Evolutionary conservation across 1,140 invertebrate species (phyloP).

Genomic region (Ylistrum balloti): DNA sequence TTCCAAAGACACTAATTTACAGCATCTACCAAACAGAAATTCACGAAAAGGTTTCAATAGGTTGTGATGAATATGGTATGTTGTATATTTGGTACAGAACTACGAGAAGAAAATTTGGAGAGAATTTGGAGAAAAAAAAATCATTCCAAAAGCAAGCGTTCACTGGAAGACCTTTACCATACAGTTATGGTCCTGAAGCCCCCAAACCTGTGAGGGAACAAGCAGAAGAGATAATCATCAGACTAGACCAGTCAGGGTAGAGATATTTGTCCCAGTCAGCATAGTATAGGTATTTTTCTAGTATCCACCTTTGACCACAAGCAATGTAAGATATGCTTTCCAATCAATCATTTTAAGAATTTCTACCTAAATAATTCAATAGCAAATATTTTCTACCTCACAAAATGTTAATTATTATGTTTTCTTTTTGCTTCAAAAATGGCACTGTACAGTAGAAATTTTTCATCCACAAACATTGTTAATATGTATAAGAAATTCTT

Average conservation of each 20-base stretch:
- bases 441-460: too few species aligned
- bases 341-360: too few species aligned
- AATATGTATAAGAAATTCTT: too few species aligned
- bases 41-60: constrained; percentile 24
- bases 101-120: constrained; percentile 1
- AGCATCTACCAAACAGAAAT: constrained; percentile 5
- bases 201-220: constrained; percentile 43
- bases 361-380: too few species aligned
- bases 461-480: too few species aligned
- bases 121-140: constrained; percentile 19
- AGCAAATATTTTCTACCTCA: too few species aligned
- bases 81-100: neutral
- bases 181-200: constrained; percentile 43
- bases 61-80: neutral
- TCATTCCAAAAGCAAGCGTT: constrained; percentile 9
- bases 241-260: neutral
- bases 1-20: neutral
- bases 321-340: too few species aligned
- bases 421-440: too few species aligned
- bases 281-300: too few species aligned
- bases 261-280: too few species aligned
- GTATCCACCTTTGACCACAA: too few species aligned
- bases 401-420: too few species aligned
- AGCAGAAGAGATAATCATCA: neutral
- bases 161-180: constrained; percentile 47